Base-by-base conservation (phyloP, 2,888 invertebrate species). In the Cryptocheilus praepositus region DNA sequence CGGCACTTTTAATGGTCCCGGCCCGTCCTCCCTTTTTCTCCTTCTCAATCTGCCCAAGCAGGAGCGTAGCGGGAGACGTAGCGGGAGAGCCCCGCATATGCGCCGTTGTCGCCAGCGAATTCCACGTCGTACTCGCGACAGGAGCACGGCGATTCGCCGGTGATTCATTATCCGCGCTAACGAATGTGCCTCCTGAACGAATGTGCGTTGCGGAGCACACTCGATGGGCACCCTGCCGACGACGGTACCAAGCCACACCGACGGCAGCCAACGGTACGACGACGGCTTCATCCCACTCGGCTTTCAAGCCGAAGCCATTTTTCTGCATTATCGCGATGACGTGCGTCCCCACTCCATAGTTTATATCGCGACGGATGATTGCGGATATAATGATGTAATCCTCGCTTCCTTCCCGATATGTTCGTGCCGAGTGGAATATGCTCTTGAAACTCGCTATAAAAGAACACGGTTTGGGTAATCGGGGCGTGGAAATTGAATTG, bases 311-410 rank as follows among this genome's bases (percentile, higher is more conserved):
- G 53, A 76, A 80, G 77, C 83, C 83, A 84, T 86, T 85, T 85
- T 85, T 85, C 82, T 81, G 81, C 81, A 84, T 83, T 84, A 85
- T 85, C 81, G 82, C 84, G 82, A 83, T 83, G 82, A 83, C 80
- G 79, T 79, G 79, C 49, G 70, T 79, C 67, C 68, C 67, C 75
- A 73, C 72, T 77, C 75, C 78, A 79, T 84, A 82, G 85, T 85
- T 84, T 84, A 83, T 84, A 79, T 73, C 71, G 66, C 67, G 74
- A 62, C 67, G 61, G 59, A 61, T 70, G 80, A 78, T 73, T 72
- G 74, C 76, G 65, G 70, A 71, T 82, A 62, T 74, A 84, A 84
- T 84, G 82, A 84, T 81, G 79, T 83, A 81, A 85, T 84, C 84
- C 82, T 73, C 59, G 62, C 61, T 61, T 49, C 16, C 19, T 49